These are phyloP conservation scores for Mastacembelus armatus DNA, from an alignment of 2,797 vertebrate genomes.

Conservation along the genomic window DNA sequence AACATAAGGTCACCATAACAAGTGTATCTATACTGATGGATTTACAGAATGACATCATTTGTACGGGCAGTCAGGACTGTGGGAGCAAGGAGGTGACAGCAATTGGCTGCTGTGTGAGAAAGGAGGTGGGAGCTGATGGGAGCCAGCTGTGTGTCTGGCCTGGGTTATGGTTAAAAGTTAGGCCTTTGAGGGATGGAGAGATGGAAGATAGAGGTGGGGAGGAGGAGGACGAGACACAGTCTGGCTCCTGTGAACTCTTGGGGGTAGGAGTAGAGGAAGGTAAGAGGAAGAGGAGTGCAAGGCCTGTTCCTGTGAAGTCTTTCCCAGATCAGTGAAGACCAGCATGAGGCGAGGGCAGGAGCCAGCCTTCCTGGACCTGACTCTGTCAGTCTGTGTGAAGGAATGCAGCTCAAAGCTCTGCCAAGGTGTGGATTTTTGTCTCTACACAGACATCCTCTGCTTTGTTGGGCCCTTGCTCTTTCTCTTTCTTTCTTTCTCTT, in stretches of 20 bases:
- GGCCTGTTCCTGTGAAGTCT: constrained; percentile 53
- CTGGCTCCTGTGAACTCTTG: constrained; percentile 49
- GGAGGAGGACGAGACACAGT: constrained; percentile 30
- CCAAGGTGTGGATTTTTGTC: constrained; percentile 62
- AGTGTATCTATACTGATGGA: neutral
- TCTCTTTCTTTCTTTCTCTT: constrained; percentile 30
- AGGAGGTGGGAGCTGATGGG: constrained; percentile 68
- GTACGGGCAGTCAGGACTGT: constrained; percentile 38
- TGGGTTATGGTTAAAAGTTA: constrained; percentile 39
- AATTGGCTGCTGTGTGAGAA: constrained; percentile 49
- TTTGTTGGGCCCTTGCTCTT: constrained; percentile 9
- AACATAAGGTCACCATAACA: constrained; percentile 32
- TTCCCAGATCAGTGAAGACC: constrained; percentile 45
- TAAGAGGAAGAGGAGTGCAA: constrained; percentile 27
- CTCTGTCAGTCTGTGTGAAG: constrained; percentile 51
- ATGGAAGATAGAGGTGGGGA: constrained; percentile 30
- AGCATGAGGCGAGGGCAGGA: constrained; percentile 40
- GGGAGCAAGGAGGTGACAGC: constrained; percentile 52
- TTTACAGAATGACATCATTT: constrained; percentile 49
- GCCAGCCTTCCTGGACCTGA: constrained; percentile 64
- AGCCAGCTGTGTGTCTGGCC: constrained; percentile 72
- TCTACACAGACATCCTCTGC: constrained; percentile 42
- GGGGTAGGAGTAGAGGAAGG: constrained; percentile 11
- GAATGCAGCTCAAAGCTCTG: constrained; percentile 65
- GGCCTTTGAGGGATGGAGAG: constrained; percentile 43